A percentile compares a stretch with the other conserved stretches of the same genome.
These are phyloP conservation scores for Indicator indicator DNA, from an alignment of 2,113 vertebrate genomes.

Conservation along the genomic window DNA sequence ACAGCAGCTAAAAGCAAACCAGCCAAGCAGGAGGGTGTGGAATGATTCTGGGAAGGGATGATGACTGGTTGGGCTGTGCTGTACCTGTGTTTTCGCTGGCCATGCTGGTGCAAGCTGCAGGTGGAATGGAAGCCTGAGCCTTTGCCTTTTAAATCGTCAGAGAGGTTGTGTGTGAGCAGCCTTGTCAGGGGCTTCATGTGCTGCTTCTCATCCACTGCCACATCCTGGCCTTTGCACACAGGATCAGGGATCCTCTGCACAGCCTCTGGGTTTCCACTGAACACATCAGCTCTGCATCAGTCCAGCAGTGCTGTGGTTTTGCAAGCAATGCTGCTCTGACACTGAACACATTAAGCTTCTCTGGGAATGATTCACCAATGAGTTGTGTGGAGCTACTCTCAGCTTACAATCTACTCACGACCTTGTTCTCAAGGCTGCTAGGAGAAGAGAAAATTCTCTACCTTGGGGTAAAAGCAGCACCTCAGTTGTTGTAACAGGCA, in stretches of 20 bases:
- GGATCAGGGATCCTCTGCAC: not conserved
- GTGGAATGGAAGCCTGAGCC: not conserved
- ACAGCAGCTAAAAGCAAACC: not conserved
- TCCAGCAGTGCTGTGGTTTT: not conserved
- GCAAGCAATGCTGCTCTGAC: not conserved
- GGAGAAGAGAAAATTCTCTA: not conserved
- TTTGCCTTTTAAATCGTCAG: not conserved
- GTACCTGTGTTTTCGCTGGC: not conserved
- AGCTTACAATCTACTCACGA: not conserved
- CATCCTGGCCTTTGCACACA: not conserved
- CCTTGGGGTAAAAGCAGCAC: not conserved
- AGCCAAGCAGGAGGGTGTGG: fast-evolving
- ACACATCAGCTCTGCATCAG: not conserved
- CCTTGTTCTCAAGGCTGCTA: not conserved
- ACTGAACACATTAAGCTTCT: not conserved
- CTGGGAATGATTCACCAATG: not conserved
- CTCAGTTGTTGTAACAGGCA: not conserved
- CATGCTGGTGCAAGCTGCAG: not conserved
- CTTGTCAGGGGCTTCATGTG: not conserved
- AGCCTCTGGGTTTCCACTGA: not conserved
- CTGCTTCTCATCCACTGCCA: not conserved
- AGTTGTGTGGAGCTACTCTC: not conserved
- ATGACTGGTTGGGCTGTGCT: not conserved
- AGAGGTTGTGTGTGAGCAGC: not conserved
- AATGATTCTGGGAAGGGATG: not conserved